Evolutionary conservation across 1,140 invertebrate species (phyloP).

Genomic region (Trichonephila inaurata): DNA sequence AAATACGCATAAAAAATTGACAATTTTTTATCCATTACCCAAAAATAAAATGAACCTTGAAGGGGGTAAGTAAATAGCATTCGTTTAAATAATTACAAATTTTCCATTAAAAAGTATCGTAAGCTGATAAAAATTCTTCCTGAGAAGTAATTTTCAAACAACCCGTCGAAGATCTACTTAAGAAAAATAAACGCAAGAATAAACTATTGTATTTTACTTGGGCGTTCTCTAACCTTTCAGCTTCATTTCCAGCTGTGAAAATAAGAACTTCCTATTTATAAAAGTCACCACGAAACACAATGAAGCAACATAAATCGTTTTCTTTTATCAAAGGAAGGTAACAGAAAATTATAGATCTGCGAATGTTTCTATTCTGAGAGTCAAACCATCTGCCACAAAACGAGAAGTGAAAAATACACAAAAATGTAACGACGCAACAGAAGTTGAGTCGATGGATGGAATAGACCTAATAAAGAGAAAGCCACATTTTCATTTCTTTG

Average conservation of each 20-base stretch:
- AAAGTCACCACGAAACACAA: not conserved
- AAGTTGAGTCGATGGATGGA: not conserved
- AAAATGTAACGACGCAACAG: not conserved
- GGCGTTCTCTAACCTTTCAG: no score
- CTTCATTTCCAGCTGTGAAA: not conserved
- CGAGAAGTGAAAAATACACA: conserved; percentile 1
- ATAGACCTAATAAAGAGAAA: conserved; percentile 50
- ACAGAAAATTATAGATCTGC: not conserved
- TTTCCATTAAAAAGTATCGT: no score
- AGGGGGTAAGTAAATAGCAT: no score
- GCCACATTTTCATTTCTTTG: conserved; percentile 32
- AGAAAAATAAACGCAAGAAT: no score
- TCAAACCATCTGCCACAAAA: not conserved
- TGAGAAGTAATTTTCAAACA: no score
- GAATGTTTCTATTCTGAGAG: not conserved
- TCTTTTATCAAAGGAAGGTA: not conserved
- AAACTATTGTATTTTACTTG: no score
- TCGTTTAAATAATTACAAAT: no score
- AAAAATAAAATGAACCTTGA: no score
- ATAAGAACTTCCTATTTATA: not conserved
- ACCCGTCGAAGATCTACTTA: no score
- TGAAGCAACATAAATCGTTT: not conserved
- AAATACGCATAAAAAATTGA: no score
- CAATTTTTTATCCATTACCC: no score
- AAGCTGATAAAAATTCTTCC: no score